Conservation (phyloP, 2,888 invertebrate genomes). For the Terebella lapidaria region DNA sequence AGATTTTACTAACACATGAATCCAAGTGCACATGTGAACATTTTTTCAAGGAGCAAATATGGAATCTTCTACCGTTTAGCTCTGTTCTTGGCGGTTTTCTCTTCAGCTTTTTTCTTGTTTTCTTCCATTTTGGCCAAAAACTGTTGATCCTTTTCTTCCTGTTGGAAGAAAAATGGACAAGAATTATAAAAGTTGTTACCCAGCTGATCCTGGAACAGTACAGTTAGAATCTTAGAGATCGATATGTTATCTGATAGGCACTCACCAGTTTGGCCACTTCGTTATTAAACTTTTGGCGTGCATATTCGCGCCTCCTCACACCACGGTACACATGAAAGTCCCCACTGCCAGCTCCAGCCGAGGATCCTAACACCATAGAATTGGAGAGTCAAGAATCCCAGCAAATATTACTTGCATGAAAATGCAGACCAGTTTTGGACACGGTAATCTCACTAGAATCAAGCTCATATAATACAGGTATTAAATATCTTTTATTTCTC, state of each 20-base stretch:
- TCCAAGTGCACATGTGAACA: too few relatives aligned
- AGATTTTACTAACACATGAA: too few relatives aligned
- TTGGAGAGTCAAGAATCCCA: not conserved
- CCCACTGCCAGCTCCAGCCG: conserved; percentile 97
- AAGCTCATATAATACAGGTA: not conserved
- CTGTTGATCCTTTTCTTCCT: conserved; percentile 79
- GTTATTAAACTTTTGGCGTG: conserved; percentile 87
- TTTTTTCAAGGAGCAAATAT: too few relatives aligned
- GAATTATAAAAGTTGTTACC: too few relatives aligned
- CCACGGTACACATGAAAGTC: conserved; percentile 98
- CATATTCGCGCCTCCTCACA: conserved; percentile 89
- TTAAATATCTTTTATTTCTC: not conserved
- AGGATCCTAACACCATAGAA: conserved; percentile 64
- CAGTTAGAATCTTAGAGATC: not conserved
- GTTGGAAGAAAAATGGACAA: too few relatives aligned
- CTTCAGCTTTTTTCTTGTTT: conserved; percentile 68
- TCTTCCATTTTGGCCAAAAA: conserved; percentile 76
- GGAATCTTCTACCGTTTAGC: conserved; percentile 60
- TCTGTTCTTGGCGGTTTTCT: conserved; percentile 83
- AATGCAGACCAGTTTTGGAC: too few relatives aligned
- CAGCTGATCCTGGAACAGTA: not conserved
- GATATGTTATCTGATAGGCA: not conserved
- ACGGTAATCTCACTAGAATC: too few relatives aligned
- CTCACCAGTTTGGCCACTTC: conserved; percentile 76
- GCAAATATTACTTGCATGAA: not conserved